Conservation (phyloP, 2,113 vertebrate genomes). For the Aphyosemion australe region DNA sequence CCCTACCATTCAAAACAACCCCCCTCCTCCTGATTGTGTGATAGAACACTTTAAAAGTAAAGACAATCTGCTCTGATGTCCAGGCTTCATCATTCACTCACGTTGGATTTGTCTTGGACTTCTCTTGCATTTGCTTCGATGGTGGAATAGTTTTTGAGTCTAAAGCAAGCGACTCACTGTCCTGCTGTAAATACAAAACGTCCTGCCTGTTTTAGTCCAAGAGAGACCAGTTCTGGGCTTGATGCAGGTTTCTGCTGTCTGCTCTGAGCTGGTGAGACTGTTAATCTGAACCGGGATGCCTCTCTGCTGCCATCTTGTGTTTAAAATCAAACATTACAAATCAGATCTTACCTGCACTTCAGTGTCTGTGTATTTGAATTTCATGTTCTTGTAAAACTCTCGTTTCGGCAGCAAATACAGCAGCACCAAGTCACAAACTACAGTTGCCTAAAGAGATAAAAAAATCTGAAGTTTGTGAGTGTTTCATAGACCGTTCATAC, state of each 20-base stretch:
- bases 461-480: not conserved
- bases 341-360: constrained; percentile 62
- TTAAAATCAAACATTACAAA: not conserved
- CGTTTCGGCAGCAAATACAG: constrained; percentile 90
- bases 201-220: constrained; percentile 40
- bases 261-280: not conserved
- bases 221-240: not conserved
- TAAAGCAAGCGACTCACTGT: constrained; percentile 50
- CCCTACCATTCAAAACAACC: not conserved
- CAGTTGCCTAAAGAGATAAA: constrained; percentile 84
- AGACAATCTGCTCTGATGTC: constrained; percentile 7
- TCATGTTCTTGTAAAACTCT: constrained; percentile 94
- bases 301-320: constrained; percentile 65
- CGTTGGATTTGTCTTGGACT: constrained; percentile 40
- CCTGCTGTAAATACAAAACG: constrained; percentile 58
- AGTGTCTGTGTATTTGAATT: constrained; percentile 87
- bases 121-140: constrained; percentile 43
- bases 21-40: not conserved
- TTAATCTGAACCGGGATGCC: too few relatives aligned
- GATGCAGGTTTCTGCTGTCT: not conserved
- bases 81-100: constrained; percentile 37
- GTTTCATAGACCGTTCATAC: too few relatives aligned
- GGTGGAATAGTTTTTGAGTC: constrained; percentile 48
- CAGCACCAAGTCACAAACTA: constrained; percentile 93
- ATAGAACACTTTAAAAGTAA: not conserved